Conservation (phyloP, 2,113 vertebrate genomes). For the Lipotes vexillifer region DNA sequence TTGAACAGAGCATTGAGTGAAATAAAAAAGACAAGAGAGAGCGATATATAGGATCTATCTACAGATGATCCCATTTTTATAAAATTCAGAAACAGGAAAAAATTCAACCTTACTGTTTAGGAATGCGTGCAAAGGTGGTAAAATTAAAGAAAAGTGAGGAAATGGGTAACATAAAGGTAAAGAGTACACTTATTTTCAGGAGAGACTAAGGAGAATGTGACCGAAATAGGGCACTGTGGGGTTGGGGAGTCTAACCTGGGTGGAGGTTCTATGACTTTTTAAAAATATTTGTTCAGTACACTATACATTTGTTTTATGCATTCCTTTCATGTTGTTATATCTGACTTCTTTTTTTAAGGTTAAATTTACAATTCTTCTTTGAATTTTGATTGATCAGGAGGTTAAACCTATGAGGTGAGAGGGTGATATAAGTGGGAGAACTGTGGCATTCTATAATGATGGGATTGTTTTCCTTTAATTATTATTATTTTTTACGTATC, state of each 20-base stretch:
- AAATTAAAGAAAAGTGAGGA: neutral
- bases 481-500: too few relatives aligned
- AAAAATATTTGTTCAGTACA: neutral
- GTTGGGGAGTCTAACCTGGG: neutral
- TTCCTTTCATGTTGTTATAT: neutral
- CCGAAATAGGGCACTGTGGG: accelerated
- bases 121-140: too few relatives aligned
- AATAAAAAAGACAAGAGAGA: neutral
- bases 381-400: neutral
- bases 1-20: neutral
- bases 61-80: neutral
- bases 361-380: neutral
- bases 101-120: neutral
- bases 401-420: neutral
- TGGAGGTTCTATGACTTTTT: neutral
- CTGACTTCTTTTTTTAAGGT: neutral
- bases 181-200: neutral
- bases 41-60: accelerated
- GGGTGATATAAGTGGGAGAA: too few relatives aligned
- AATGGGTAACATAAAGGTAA: neutral
- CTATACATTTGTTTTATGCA: neutral
- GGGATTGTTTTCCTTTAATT: too few relatives aligned
- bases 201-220: neutral
- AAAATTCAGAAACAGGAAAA: neutral
- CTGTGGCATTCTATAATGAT: too few relatives aligned